Evolutionary conservation across 2,888 invertebrate species (phyloP).

Genomic region (Platycnemis pennipes): DNA sequence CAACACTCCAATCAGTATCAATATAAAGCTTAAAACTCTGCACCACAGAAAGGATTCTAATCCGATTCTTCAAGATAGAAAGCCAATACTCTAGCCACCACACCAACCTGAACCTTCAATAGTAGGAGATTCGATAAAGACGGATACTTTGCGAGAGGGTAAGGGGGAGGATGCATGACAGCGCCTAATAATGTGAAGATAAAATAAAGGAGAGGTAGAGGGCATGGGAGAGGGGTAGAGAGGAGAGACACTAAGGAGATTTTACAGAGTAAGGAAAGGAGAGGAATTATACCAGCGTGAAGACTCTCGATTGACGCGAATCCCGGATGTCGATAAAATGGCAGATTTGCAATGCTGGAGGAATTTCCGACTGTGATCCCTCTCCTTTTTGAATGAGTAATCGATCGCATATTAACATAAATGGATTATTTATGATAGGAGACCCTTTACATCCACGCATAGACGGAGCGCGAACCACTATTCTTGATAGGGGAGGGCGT

Average conservation of each 20-base stretch:
- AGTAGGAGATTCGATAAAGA: too few relatives aligned
- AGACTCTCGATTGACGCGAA: neutral
- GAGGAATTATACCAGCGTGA: neutral
- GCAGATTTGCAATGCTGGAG: neutral
- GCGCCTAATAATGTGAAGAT: neutral
- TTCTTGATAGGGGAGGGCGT: neutral
- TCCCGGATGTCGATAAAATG: slow-evolving; percentile 1
- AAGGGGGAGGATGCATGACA: neutral
- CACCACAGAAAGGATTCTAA: too few relatives aligned
- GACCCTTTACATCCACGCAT: neutral
- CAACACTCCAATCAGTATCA: too few relatives aligned
- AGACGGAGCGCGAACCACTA: neutral
- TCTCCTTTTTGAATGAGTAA: neutral
- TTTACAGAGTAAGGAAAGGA: neutral
- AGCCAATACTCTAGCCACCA: too few relatives aligned
- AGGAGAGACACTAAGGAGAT: neutral
- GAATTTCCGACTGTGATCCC: neutral
- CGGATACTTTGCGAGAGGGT: too few relatives aligned
- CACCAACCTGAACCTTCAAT: too few relatives aligned
- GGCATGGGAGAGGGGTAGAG: neutral
- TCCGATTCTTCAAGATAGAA: too few relatives aligned
- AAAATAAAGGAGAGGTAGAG: neutral
- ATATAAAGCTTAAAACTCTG: too few relatives aligned
- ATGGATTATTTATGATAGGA: neutral
- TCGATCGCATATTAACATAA: slow-evolving; percentile 1